Base-by-base conservation (phyloP, 2,797 vertebrate genomes). In the Alauda arvensis region DNA sequence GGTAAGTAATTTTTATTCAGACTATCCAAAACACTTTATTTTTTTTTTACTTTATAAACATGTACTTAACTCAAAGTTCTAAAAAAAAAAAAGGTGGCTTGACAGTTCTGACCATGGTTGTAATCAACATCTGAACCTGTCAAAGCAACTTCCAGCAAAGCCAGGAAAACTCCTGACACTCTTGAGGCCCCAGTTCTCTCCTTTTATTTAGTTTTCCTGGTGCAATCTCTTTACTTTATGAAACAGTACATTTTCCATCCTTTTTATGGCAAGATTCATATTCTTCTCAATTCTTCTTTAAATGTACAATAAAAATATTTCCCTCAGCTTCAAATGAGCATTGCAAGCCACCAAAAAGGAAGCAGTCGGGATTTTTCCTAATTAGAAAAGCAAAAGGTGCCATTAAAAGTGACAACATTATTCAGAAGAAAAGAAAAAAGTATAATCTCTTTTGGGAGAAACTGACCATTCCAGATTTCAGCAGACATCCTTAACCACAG, bases 401-500 rank as follows among this genome's bases (percentile, higher is more conserved):
- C 3, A 6, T 61, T 70, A 60, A 63, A 28, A 11, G 10, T 0
- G 9, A 19, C 18, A 55, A 49, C 1, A 10, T 21, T 59, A 33
- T 56, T 51, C 13, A 40, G 13, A n/a, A 26, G 13, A 25, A 55
- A 37, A 62, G 20, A 18, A 52, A 43, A 40, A 43, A 43, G 9
- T n/a, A 16, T 12, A 31, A 46, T 3, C 2, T 7, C 33, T 37
- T 28, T 83, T 70, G 72, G 37, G 78, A 71, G 29, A 83, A 85
- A 67, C 2, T 9, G 62, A 57, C 8, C 14, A 26, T 67, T 67
- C 25, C 24, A 40, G 20, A n/a, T 67, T 70, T 55, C 23, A 33
- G 7, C 18, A 65, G 18, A 48, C 0, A 0, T 42, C 19, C 12
- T 18, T 72, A 45, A 34, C 6, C 1, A 0, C 1, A 18, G 18